These are phyloP conservation scores for Pachypanchax playfairii DNA, from an alignment of 2,113 vertebrate species.

Conservation along the genomic window DNA sequence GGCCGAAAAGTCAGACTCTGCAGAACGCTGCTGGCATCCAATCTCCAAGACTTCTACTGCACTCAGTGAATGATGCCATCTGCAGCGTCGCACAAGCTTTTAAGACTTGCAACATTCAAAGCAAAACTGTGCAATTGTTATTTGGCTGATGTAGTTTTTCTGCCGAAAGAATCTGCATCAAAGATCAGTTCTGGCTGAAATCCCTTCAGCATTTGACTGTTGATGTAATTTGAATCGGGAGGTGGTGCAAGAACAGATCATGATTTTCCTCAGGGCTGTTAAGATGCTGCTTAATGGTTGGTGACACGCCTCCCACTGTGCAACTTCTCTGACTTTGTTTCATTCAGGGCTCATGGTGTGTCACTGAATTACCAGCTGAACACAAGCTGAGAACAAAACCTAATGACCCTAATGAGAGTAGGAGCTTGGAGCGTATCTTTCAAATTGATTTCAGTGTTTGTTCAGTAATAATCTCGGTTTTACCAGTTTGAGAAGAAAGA, in stretches of 20 bases:
- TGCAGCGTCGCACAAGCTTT: neutral
- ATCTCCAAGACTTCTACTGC: neutral
- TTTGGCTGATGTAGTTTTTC: neutral
- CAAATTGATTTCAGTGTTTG: constrained; percentile 22
- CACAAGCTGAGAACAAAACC: constrained; percentile 14
- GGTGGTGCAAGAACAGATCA: constrained; percentile 10
- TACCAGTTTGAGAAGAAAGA: neutral
- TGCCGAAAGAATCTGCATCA: neutral
- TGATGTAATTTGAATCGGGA: constrained; percentile 6
- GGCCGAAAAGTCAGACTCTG: constrained; percentile 9
- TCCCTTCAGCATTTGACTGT: neutral
- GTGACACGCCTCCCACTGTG: constrained; percentile 54
- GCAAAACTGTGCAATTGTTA: neutral
- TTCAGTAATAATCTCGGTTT: neutral
- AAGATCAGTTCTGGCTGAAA: constrained; percentile 5
- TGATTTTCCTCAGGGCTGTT: constrained; percentile 42
- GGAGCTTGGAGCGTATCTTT: constrained; percentile 18
- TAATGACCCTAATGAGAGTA: constrained; percentile 43
- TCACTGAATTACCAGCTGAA: constrained; percentile 51
- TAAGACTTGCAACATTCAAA: neutral
- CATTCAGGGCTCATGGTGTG: constrained; percentile 46
- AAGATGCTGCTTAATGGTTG: constrained; percentile 55
- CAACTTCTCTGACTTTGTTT: constrained; percentile 26
- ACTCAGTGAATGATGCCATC: constrained; percentile 11
- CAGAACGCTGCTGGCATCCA: constrained; percentile 9